Evolutionary conservation across 2,888 invertebrate species (phyloP).

Genomic region (Euzetes globulus): DNA sequence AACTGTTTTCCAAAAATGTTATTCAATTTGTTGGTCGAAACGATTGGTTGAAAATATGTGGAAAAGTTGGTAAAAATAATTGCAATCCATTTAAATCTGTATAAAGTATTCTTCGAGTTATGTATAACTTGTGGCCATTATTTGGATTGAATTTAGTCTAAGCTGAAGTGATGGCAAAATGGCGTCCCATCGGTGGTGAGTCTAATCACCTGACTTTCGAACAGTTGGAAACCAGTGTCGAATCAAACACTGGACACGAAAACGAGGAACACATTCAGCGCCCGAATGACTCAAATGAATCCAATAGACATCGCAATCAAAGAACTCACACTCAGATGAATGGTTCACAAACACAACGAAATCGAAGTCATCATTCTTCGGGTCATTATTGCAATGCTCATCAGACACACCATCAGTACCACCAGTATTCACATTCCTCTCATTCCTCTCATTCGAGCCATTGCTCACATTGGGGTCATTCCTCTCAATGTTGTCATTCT

Average conservation of each 20-base stretch:
- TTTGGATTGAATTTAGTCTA: neutral
- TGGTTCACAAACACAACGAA: neutral
- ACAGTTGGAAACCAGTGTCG: constrained; percentile 13
- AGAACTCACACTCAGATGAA: neutral
- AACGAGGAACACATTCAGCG: constrained; percentile 1
- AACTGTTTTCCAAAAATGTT: too few relatives aligned
- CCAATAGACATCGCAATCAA: neutral
- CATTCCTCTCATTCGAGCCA: neutral
- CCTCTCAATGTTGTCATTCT: neutral
- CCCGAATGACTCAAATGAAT: neutral
- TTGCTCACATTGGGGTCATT: neutral
- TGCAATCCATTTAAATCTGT: too few relatives aligned
- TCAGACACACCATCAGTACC: constrained; percentile 2
- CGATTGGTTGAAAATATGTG: too few relatives aligned
- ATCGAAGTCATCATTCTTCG: neutral
- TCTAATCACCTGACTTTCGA: constrained; percentile 10
- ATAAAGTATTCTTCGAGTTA: neutral
- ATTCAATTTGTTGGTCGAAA: too few relatives aligned
- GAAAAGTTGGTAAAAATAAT: too few relatives aligned
- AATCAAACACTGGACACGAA: neutral
- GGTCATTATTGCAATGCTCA: constrained; percentile 4
- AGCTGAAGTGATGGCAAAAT: constrained; percentile 16
- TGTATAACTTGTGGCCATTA: neutral
- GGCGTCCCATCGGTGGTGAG: neutral
- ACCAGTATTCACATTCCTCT: neutral